A percentile compares a stretch with the other conserved stretches of the same genome.
Evolutionary conservation across 2,888 invertebrate species (phyloP).

Genomic region (Cephus pulcher): DNA sequence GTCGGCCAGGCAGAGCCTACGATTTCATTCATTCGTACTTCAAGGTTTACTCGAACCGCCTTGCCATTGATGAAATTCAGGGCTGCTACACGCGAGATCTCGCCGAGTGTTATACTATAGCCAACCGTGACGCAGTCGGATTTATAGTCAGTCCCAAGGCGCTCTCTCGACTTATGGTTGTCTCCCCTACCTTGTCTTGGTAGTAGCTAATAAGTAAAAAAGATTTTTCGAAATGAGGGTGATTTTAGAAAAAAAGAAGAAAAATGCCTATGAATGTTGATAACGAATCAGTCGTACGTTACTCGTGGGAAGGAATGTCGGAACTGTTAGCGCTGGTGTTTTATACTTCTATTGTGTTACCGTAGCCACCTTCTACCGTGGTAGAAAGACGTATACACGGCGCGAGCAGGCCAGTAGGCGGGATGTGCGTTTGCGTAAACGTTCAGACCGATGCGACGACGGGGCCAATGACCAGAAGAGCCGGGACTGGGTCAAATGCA

Average conservation of each 20-base stretch:
- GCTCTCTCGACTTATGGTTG: neutral
- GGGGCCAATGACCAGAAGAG: constrained; percentile 6
- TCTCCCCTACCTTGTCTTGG: neutral
- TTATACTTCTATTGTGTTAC: neutral
- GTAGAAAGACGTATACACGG: neutral
- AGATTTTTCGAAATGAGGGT: neutral
- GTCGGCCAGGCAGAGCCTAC: neutral
- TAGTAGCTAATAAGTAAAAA: neutral
- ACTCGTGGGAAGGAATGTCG: neutral
- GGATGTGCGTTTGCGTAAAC: constrained; percentile 9
- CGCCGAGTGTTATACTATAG: neutral
- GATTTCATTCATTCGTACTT: neutral
- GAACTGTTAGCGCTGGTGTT: neutral
- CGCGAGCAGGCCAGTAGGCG: neutral
- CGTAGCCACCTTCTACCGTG: neutral
- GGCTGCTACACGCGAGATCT: neutral
- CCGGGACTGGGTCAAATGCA: constrained; percentile 14
- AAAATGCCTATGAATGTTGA: neutral
- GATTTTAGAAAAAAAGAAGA: neutral
- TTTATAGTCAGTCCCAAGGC: neutral
- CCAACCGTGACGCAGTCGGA: neutral
- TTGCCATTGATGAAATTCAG: neutral
- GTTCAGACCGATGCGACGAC: constrained; percentile 1
- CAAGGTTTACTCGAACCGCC: neutral
- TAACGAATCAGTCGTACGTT: neutral